Percentiles rank a stretch among this genome's conserved stretches.
Conservation (phyloP, 1,140 invertebrate genomes). For the Neoseiulus cucumeris region DNA sequence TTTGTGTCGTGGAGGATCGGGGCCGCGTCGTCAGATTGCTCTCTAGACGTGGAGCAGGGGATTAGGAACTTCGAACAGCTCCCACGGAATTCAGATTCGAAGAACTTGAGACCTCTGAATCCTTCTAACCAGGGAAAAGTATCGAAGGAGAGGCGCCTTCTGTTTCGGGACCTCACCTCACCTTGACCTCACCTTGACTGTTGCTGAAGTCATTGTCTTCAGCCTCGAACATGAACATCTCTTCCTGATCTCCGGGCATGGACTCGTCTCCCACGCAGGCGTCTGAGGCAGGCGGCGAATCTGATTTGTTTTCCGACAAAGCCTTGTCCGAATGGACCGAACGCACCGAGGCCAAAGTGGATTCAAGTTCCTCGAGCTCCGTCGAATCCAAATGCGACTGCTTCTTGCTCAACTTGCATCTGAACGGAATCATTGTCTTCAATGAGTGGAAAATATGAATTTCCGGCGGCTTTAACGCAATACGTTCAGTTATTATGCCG, state of each 20-base stretch:
- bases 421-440: neutral
- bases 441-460: neutral
- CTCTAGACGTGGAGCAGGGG: too few species aligned
- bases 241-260: slow-evolving; percentile 19
- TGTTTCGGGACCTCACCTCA: too few species aligned
- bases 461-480: neutral
- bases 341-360: slow-evolving; percentile 1
- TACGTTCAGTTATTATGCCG: too few species aligned
- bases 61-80: too few species aligned
- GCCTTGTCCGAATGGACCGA: neutral
- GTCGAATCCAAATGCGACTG: slow-evolving; percentile 16
- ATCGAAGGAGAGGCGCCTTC: too few species aligned
- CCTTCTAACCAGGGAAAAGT: too few species aligned
- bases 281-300: neutral
- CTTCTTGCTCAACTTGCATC: slow-evolving; percentile 13
- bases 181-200: neutral
- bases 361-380: slow-evolving; percentile 12
- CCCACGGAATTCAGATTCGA: too few species aligned
- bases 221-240: slow-evolving; percentile 38
- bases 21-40: too few species aligned
- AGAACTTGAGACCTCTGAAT: too few species aligned
- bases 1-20: too few species aligned
- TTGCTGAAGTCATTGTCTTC: slow-evolving; percentile 28
- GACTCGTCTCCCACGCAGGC: neutral
- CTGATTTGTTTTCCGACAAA: neutral